These are phyloP conservation scores for Eupeodes corollae DNA, from an alignment of 1,140 invertebrate genomes.

Conservation along the genomic window DNA sequence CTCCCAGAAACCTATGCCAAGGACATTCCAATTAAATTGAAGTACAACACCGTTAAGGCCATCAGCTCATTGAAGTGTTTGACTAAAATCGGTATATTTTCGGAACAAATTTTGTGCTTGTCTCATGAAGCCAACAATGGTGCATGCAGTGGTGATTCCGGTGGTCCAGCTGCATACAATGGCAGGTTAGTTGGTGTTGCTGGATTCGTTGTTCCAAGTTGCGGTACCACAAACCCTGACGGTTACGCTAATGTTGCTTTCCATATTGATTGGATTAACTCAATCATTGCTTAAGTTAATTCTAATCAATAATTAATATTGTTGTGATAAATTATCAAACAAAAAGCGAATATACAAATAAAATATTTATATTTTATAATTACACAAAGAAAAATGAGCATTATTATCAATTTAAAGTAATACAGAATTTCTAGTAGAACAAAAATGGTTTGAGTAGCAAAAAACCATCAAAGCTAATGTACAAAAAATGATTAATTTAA, in stretches of 20 bases:
- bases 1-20: slow-evolving; percentile 1
- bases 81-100: slow-evolving; percentile 3
- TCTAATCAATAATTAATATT: too few relatives aligned
- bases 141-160: slow-evolving; percentile 11
- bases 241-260: slow-evolving; percentile 40
- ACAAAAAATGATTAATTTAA: too few relatives aligned
- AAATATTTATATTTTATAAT: too few relatives aligned
- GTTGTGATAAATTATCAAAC: too few relatives aligned
- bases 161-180: slow-evolving; percentile 10
- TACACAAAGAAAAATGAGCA: too few relatives aligned
- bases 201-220: slow-evolving; percentile 7
- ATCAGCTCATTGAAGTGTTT: slow-evolving; percentile 3
- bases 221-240: slow-evolving; percentile 32
- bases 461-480: too few relatives aligned
- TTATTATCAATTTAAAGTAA: too few relatives aligned
- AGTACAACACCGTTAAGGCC: slow-evolving; percentile 5
- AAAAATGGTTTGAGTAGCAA: too few relatives aligned
- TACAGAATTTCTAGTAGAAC: too few relatives aligned
- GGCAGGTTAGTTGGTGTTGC: slow-evolving; percentile 10
- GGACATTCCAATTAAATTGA: slow-evolving; percentile 2
- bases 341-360: too few relatives aligned
- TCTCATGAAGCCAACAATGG: slow-evolving; percentile 3
- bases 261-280: slow-evolving; percentile 35
- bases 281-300: neutral
- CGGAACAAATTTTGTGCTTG: slow-evolving; percentile 7